Percentiles rank a stretch among this genome's conserved stretches.
These are phyloP conservation scores for Carcina quercana DNA, from an alignment of 2,888 invertebrate genomes.

Conservation along the genomic window DNA sequence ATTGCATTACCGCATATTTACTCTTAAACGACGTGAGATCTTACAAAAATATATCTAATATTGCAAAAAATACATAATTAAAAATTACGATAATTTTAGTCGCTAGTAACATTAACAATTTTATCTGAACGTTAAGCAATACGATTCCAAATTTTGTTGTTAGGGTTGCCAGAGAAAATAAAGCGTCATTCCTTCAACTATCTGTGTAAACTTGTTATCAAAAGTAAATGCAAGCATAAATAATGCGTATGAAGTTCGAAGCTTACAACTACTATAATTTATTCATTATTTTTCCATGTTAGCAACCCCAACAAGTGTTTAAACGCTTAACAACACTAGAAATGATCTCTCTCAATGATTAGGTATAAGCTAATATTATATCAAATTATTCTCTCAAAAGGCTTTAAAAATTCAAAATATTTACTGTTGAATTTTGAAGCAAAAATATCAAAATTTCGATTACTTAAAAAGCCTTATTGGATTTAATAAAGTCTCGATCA, in stretches of 20 bases:
- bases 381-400: conserved; percentile 30
- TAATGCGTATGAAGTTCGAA: neutral
- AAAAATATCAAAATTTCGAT: too few relatives aligned
- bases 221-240: conserved; percentile 52
- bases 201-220: conserved; percentile 35
- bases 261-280: conserved; percentile 2
- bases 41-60: conserved; percentile 58
- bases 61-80: conserved; percentile 54
- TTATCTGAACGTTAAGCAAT: conserved; percentile 61
- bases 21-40: conserved; percentile 49
- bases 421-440: neutral
- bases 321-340: conserved; percentile 53
- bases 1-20: conserved; percentile 21
- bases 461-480: too few relatives aligned
- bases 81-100: conserved; percentile 47
- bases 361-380: conserved; percentile 32
- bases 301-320: conserved; percentile 48
- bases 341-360: conserved; percentile 62
- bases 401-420: too few relatives aligned
- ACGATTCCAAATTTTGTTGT: conserved; percentile 39
- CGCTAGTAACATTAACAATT: conserved; percentile 66
- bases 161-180: conserved; percentile 2
- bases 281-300: conserved; percentile 21
- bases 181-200: conserved; percentile 6
- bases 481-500: too few relatives aligned